phyloP scores from a whole-genome alignment of 1,140 invertebrate genomes.

The Tetraneura akinire region DNA sequence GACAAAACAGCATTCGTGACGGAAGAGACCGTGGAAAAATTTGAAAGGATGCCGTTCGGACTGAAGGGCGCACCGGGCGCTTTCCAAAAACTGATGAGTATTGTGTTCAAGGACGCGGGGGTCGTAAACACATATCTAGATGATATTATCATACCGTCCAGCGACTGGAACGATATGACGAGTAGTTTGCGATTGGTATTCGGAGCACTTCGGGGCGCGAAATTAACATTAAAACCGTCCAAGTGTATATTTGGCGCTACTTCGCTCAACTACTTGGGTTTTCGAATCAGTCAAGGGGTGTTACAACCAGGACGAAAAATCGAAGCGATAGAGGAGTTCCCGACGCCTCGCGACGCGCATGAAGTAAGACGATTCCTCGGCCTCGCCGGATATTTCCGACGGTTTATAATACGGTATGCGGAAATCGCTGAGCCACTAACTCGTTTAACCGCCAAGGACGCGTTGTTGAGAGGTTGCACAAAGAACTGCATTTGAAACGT shows the following conservation, averaged over 20 bases:
- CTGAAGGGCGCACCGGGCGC: conserved; percentile 52
- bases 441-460: too few relatives aligned
- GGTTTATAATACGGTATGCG: too few relatives aligned
- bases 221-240: not conserved
- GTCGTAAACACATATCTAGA: not conserved
- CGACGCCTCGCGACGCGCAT: too few relatives aligned
- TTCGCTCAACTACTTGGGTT: conserved; percentile 10
- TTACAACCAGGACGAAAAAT: not conserved
- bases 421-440: too few relatives aligned
- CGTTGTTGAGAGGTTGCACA: too few relatives aligned
- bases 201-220: not conserved
- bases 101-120: not conserved
- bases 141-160: not conserved
- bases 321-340: too few relatives aligned
- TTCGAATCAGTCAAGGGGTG: not conserved
- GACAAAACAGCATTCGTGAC: conserved; percentile 55
- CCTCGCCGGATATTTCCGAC: too few relatives aligned
- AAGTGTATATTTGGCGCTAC: not conserved
- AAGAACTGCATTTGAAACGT: too few relatives aligned
- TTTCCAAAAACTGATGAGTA: conserved; percentile 50
- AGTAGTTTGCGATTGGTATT: not conserved
- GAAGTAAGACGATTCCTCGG: too few relatives aligned
- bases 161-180: not conserved
- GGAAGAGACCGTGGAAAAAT: conserved; percentile 51
- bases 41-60: conserved; percentile 54